Conservation (phyloP, 2,113 vertebrate genomes). For the Callospermophilus lateralis region DNA sequence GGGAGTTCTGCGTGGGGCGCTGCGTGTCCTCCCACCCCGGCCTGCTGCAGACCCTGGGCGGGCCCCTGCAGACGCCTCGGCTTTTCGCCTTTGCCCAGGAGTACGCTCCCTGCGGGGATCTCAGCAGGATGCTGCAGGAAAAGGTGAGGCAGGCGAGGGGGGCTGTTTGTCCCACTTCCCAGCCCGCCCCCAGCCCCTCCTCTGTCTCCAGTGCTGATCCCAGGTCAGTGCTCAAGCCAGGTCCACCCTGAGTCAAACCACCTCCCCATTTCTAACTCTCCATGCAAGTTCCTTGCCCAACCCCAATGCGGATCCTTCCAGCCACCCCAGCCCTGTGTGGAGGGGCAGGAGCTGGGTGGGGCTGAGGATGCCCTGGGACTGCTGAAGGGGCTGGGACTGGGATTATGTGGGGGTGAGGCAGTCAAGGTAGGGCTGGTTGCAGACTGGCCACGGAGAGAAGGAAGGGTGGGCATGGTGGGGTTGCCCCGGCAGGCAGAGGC, state of each 20-base stretch:
- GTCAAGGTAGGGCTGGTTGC: background rate
- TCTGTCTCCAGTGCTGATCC: background rate
- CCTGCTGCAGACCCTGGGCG: slow-evolving; percentile 91
- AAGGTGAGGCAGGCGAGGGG: slow-evolving; percentile 27
- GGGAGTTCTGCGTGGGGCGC: slow-evolving; percentile 94
- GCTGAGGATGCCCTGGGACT: background rate
- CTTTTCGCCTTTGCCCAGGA: slow-evolving; percentile 95
- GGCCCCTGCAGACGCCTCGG: slow-evolving; percentile 92
- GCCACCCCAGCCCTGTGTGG: background rate
- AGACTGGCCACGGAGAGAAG: background rate
- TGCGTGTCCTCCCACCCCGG: slow-evolving; percentile 93
- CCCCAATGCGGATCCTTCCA: too few relatives aligned
- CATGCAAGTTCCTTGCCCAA: too few relatives aligned
- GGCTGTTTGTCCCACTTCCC: too few relatives aligned
- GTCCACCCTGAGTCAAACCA: background rate
- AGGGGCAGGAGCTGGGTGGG: background rate
- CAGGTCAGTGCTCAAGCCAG: background rate
- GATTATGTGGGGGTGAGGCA: too few relatives aligned
- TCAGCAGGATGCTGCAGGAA: slow-evolving; percentile 92
- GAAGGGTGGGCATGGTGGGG: too few relatives aligned
- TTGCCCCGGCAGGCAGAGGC: background rate
- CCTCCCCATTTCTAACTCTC: background rate
- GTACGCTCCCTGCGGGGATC: slow-evolving; percentile 92
- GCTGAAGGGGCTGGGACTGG: background rate
- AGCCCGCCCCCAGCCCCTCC: fast-evolving